Conservation (phyloP, 2,113 vertebrate species). For the Gnathonemus echidnorhynchus region DNA sequence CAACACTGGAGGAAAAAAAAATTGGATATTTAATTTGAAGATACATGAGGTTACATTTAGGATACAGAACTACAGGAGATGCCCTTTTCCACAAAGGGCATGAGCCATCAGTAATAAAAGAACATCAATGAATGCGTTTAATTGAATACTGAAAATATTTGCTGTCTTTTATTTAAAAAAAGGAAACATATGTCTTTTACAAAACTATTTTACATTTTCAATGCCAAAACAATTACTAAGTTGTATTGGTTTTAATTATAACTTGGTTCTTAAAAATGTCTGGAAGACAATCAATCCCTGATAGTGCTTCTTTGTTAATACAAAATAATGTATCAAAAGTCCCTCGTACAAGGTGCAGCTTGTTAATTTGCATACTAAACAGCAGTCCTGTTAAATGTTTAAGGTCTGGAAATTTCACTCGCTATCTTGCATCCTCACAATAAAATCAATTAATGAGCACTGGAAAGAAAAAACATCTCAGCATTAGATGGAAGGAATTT, state of each 20-base stretch:
- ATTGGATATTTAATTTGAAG: not conserved
- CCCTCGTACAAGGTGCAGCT: slow-evolving; percentile 7
- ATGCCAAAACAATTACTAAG: not conserved
- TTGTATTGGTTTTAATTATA: not conserved
- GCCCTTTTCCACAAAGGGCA: not conserved
- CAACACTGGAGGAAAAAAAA: not conserved
- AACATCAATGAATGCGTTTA: not conserved
- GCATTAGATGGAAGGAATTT: not conserved
- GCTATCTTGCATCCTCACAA: not conserved
- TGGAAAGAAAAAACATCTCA: not conserved
- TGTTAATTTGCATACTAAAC: slow-evolving; percentile 12
- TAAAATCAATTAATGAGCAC: not conserved
- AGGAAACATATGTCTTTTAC: slow-evolving; percentile 3
- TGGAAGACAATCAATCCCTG: slow-evolving; percentile 30
- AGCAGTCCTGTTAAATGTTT: not conserved
- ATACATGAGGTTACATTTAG: slow-evolving; percentile 5
- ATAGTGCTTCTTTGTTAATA: slow-evolving; percentile 20
- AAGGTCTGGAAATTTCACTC: not conserved
- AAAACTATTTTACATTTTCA: slow-evolving; percentile 23
- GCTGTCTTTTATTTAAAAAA: slow-evolving; percentile 17
- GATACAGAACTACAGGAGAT: not conserved
- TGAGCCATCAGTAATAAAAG: not conserved
- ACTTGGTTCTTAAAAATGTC: slow-evolving; percentile 20
- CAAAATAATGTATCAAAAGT: slow-evolving; percentile 8
- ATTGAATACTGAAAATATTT: slow-evolving; percentile 25